A percentile compares a stretch with the other conserved stretches of the same genome.
These are phyloP conservation scores for Apteryx owenii DNA, from an alignment of 2,113 vertebrate genomes.

Conservation along the genomic window DNA sequence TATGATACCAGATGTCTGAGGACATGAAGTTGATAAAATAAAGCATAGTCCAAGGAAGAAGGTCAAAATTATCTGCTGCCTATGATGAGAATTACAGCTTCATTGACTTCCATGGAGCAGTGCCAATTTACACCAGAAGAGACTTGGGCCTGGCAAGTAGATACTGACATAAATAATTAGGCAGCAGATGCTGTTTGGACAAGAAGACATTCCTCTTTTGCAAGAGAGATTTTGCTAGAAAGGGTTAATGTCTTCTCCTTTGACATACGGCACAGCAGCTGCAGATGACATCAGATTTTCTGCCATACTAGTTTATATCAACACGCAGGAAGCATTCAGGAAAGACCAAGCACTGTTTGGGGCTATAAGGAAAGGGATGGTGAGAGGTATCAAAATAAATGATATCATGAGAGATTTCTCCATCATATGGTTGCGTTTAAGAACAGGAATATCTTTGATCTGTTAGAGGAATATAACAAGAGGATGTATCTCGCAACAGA, in stretches of 20 bases:
- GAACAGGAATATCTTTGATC: background rate
- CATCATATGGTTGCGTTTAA: background rate
- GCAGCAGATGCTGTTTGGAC: background rate
- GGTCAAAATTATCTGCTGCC: background rate
- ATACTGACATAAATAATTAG: background rate
- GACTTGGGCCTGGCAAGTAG: background rate
- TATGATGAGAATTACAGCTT: background rate
- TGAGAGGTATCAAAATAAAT: constrained; percentile 26
- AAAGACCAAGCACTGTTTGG: constrained; percentile 45
- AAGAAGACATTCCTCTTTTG: background rate
- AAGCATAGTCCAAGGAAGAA: background rate
- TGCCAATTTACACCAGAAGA: background rate
- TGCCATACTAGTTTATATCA: constrained; percentile 59
- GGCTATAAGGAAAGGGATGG: background rate
- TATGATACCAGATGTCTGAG: constrained; percentile 38
- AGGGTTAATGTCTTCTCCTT: constrained; percentile 51
- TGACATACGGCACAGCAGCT: constrained; percentile 45
- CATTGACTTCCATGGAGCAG: background rate
- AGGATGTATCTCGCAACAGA: background rate
- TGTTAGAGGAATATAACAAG: background rate
- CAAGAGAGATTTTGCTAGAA: background rate
- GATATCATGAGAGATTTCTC: background rate
- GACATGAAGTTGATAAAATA: constrained; percentile 20
- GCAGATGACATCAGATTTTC: constrained; percentile 72
- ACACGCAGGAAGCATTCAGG: background rate